phyloP scores from a whole-genome alignment of 2,797 vertebrate species.

The Microctenopoma lineatum region DNA sequence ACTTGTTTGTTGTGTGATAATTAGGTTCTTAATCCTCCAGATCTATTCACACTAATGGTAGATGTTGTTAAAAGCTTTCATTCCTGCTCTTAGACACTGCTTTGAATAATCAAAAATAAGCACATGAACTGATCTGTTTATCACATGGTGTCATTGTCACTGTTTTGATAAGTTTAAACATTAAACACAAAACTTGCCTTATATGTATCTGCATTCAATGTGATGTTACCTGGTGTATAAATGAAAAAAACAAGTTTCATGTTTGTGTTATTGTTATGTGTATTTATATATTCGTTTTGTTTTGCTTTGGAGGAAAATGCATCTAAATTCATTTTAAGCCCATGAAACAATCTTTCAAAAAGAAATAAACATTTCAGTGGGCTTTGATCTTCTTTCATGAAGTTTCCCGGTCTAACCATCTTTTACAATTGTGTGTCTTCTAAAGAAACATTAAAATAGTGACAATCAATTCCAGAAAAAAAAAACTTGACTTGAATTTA shows the following conservation, averaged over 20 bases:
- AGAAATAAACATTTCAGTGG: background rate
- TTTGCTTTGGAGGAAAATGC: background rate
- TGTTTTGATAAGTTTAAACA: too few species aligned
- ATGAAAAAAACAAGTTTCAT: background rate
- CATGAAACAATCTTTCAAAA: conserved; percentile 3
- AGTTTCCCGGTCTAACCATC: background rate
- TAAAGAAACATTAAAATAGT: background rate
- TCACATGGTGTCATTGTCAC: background rate
- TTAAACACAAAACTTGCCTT: background rate
- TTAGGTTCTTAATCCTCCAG: background rate
- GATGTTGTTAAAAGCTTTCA: background rate
- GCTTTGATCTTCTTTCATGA: background rate
- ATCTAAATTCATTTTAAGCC: background rate
- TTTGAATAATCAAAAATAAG: background rate
- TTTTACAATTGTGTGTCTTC: background rate
- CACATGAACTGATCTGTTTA: too few species aligned
- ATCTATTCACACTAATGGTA: background rate
- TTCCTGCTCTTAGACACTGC: background rate
- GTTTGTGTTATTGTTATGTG: background rate
- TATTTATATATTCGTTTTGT: background rate
- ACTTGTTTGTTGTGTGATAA: background rate
- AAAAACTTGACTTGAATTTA: background rate
- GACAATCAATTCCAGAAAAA: background rate
- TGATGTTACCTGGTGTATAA: too few species aligned
- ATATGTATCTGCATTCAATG: background rate